Evolutionary conservation across 2,888 invertebrate species (phyloP).

Genomic region (Hybos culiciformis): DNA sequence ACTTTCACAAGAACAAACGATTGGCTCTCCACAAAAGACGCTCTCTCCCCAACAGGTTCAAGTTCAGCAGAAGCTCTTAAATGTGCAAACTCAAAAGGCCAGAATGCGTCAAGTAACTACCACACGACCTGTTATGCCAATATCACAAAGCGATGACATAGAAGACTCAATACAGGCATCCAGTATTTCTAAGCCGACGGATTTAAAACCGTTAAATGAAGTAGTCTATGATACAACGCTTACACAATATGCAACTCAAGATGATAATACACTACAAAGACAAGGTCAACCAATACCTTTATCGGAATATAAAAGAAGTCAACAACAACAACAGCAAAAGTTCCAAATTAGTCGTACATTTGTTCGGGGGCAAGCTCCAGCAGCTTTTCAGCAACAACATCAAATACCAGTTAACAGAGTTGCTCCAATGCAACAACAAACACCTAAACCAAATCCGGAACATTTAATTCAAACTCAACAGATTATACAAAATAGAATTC

Average conservation of each 20-base stretch:
- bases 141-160: slow-evolving; percentile 21
- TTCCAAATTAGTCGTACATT: not conserved
- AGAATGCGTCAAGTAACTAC: slow-evolving; percentile 9
- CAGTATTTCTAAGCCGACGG: slow-evolving; percentile 17
- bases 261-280: slow-evolving; percentile 7
- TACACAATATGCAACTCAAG: slow-evolving; percentile 8
- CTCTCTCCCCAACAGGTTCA: not conserved
- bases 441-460: slow-evolving; percentile 4
- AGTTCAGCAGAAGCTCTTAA: slow-evolving; percentile 9
- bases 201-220: not conserved
- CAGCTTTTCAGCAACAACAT: too few relatives aligned
- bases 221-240: slow-evolving; percentile 7
- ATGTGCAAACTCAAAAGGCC: slow-evolving; percentile 14
- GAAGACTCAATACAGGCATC: slow-evolving; percentile 34
- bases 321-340: slow-evolving; percentile 27
- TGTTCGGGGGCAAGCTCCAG: not conserved
- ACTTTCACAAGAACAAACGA: slow-evolving; percentile 2
- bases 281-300: not conserved
- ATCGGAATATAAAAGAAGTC: slow-evolving; percentile 18
- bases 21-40: not conserved
- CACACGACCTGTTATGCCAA: slow-evolving; percentile 5
- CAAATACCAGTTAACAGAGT: slow-evolving; percentile 9
- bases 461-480: slow-evolving; percentile 34
- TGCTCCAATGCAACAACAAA: slow-evolving; percentile 7
- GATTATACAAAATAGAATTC: slow-evolving; percentile 28